These are phyloP conservation scores for Sphaerodactylus townsendi DNA, from an alignment of 2,113 vertebrate genomes.

Conservation along the genomic window DNA sequence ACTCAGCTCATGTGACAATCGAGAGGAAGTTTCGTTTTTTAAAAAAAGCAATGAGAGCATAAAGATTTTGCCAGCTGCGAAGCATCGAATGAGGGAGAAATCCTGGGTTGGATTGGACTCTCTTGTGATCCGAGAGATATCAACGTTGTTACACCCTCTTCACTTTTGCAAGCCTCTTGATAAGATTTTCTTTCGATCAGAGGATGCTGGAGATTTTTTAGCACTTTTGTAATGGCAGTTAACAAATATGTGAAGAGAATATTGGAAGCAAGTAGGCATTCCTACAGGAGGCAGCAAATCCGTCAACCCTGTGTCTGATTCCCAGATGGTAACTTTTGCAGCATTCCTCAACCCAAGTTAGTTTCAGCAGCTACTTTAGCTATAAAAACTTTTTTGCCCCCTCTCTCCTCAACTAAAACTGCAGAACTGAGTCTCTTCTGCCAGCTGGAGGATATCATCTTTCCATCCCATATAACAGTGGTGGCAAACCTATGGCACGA, in stretches of 20 bases:
- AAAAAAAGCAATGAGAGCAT: neutral
- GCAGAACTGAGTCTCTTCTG: neutral
- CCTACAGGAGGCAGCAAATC: neutral
- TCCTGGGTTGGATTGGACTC: neutral
- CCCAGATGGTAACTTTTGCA: too few relatives aligned
- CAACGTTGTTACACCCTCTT: neutral
- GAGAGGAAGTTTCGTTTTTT: neutral
- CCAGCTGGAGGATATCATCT: too few relatives aligned
- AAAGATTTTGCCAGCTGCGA: neutral
- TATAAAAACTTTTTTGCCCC: too few relatives aligned
- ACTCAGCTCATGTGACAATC: conserved; percentile 17
- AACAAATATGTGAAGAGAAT: neutral
- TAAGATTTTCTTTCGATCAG: neutral
- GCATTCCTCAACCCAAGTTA: too few relatives aligned
- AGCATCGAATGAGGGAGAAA: neutral
- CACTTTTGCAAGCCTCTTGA: neutral
- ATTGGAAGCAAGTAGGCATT: neutral
- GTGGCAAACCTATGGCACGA: too few relatives aligned
- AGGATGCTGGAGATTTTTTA: neutral
- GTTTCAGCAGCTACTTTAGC: too few relatives aligned
- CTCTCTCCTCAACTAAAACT: neutral
- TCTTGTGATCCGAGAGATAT: neutral
- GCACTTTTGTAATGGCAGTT: neutral
- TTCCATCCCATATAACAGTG: too few relatives aligned
- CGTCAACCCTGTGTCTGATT: neutral